Base-by-base conservation (phyloP, 2,888 invertebrate species). In the Blera fallax region DNA sequence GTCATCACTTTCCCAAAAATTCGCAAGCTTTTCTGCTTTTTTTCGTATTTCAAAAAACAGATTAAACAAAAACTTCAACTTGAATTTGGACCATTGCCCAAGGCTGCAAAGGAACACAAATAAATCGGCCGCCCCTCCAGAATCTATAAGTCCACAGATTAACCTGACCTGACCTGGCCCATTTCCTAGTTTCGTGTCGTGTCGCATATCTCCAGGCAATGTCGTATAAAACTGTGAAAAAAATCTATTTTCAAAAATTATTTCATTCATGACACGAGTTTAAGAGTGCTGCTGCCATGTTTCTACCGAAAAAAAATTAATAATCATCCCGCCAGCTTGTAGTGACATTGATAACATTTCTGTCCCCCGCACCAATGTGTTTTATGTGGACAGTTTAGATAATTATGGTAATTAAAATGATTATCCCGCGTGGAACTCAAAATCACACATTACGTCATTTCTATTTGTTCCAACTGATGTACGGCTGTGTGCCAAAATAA, bases 351-450 rank as follows among this genome's bases (percentile, higher is more conserved):
- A 76, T 73, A 48, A 64, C 78, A 65, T 64, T 32, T 34, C 2
- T 24, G 2, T 24, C 4, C 24, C 6, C 21, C 21, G 16, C 16
- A 1, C 6, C 34, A 29, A 14, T 40, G 40, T 40, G 40, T 40
- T 67, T n/a, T 5, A 50, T 76, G 48, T 10, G 24, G 6, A 24
- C n/a, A 37, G 52, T 34, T 43, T 32, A 74, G 80, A 84, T 84
- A 76, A 84, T 84, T 64, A 76, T 80, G 65, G 58, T 70, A 79
- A 80, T 84, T 79, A 84, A 73, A 79, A 58, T 84, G 70, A 84
- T 80, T 70, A 84, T 84, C 74, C 74, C 58, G 56, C 14, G 37
- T 73, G 43, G 45, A 70, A 58, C 16, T 48, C 8, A 45, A 70
- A 64, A 84, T 69, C 58, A 65, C 40, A 60, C 16, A 70, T 80